Evolutionary conservation across 2,888 invertebrate species (phyloP), one percentile per base, ranked within the genome.

Genomic region (Cryptus viduatorius): DNA sequence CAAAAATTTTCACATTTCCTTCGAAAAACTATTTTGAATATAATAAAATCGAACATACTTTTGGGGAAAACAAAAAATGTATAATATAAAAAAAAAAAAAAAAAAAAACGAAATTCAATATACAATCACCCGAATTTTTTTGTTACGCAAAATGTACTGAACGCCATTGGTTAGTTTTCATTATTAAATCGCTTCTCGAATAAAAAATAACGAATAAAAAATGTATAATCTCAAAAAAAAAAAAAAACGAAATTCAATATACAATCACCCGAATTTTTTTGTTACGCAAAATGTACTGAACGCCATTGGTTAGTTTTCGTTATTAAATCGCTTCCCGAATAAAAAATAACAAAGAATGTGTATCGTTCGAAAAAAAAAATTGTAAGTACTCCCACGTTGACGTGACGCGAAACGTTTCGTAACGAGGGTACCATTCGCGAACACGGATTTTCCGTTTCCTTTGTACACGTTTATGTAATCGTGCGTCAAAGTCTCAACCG

Each of bases 401-500:
- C 56, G 56, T 56, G 24, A 56, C 56, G 56, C 10, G 4, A 19
- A 56, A 37, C 37, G 56, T 56, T 56, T 56, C 56, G 19, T 24
- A 56, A 56, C 56, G 24, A 31, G 61, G 37, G 61, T 29, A n/a
- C 31, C 37, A 61, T 61, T 61, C n/a, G 61, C 37, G 7, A 61
- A n/a, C 37, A 1, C 37, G 19, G 73, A 82, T 79, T 67, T 68
- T n/a, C 46, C 29, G 67, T 19, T 48, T 79, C 71, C 86, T 82
- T 69, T 82, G 76, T 82, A 82, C 78, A 56, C 16, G 29, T 73
- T 80, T 80, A 80, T 53, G 67, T 73, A 68, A 80, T 48, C 64
- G 29, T 19, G 14, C 72, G 61, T 61, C 61, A 61, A 76, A 78
- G 83, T 84, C 75, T 73, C 59, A 61, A 67, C 80, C 78, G 80